A percentile compares a stretch with the other conserved stretches of the same genome.
Conservation (phyloP, 2,888 invertebrate species). For the Lutraria lutraria region DNA sequence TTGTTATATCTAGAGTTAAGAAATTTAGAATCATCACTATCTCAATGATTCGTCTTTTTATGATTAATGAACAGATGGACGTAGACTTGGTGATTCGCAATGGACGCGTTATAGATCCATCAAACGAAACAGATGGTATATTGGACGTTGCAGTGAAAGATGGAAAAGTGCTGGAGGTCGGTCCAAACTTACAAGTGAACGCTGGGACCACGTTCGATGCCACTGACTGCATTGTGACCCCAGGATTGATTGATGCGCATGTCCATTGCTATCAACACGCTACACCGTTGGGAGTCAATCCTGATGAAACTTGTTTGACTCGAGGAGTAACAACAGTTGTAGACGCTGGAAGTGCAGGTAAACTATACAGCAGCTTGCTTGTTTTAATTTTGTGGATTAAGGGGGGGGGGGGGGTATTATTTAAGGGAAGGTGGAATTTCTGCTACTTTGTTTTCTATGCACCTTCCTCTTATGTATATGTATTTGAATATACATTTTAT, state of each 20-base stretch:
- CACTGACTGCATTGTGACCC: constrained; percentile 79
- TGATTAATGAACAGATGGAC: background rate
- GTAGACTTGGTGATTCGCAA: constrained; percentile 72
- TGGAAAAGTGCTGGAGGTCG: constrained; percentile 63
- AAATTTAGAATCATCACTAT: too few relatives aligned
- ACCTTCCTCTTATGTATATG: too few relatives aligned
- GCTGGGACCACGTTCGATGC: constrained; percentile 76
- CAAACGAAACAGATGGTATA: constrained; percentile 72
- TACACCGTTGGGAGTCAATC: constrained; percentile 82
- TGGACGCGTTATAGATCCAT: constrained; percentile 81
- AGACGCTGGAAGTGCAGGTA: constrained; percentile 84
- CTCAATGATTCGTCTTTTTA: background rate
- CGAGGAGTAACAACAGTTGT: constrained; percentile 82
- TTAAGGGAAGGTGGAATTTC: too few relatives aligned
- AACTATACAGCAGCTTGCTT: background rate
- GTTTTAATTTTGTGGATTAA: too few relatives aligned
- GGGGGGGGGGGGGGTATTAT: too few relatives aligned
- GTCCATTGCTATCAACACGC: constrained; percentile 83
- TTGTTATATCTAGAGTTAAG: too few relatives aligned
- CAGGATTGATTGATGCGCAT: constrained; percentile 84
- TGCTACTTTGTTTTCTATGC: too few relatives aligned
- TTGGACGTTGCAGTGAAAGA: constrained; percentile 74
- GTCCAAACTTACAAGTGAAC: constrained; percentile 55
- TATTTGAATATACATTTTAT: too few relatives aligned
- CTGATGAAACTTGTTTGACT: constrained; percentile 79